Conservation (phyloP, 2,888 invertebrate species). For the Myopa tessellatipennis region DNA sequence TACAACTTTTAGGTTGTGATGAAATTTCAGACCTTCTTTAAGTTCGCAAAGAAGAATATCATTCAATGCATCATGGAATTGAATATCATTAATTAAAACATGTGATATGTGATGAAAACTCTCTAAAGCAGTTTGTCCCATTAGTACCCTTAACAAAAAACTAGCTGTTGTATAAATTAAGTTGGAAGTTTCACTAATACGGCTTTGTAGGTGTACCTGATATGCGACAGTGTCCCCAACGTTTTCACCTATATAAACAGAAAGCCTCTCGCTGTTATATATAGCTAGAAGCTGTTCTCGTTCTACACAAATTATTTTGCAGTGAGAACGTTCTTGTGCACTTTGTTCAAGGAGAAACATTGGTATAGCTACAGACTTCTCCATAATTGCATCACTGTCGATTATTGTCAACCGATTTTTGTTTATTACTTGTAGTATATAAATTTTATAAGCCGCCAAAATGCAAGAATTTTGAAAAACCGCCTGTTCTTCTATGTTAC, state of each 20-base stretch:
- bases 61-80: constrained; percentile 89
- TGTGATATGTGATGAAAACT: constrained; percentile 73
- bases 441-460: constrained; percentile 40
- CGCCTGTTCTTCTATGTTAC: constrained; percentile 40
- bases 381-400: constrained; percentile 89
- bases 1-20: constrained; percentile 80
- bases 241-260: constrained; percentile 76
- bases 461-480: constrained; percentile 37
- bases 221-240: constrained; percentile 78
- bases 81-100: constrained; percentile 90
- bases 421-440: constrained; percentile 42
- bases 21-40: constrained; percentile 76
- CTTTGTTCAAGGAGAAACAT: constrained; percentile 88
- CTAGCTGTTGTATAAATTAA: constrained; percentile 57
- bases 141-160: constrained; percentile 79
- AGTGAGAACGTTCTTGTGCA: constrained; percentile 72
- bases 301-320: constrained; percentile 91
- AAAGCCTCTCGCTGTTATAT: constrained; percentile 85
- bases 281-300: constrained; percentile 90
- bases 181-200: constrained; percentile 54
- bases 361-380: constrained; percentile 93
- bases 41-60: constrained; percentile 89
- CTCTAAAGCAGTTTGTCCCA: constrained; percentile 76
- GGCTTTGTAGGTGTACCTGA: constrained; percentile 54
- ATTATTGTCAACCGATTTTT: constrained; percentile 83